These are phyloP conservation scores for Bombus sylvicola DNA, from an alignment of 1,140 invertebrate species.

Conservation along the genomic window DNA sequence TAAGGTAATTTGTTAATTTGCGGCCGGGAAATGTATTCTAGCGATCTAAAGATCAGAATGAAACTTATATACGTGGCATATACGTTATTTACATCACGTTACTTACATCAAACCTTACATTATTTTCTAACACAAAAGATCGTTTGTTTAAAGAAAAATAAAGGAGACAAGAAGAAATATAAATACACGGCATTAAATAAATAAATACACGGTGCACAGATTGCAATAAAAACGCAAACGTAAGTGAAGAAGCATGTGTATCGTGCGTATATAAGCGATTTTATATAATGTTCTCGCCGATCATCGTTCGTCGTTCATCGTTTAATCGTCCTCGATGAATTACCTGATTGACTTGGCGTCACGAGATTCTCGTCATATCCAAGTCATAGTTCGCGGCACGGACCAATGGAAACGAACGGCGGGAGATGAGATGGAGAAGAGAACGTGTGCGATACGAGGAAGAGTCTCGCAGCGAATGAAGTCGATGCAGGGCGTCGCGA, in stretches of 20 bases:
- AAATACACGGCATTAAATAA: too few species aligned
- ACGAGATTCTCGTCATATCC: not conserved
- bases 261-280: not conserved
- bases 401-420: not conserved
- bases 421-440: too few species aligned
- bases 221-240: not conserved
- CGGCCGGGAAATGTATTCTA: not conserved
- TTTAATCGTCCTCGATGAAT: not conserved
- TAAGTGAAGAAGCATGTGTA: not conserved
- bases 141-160: not conserved
- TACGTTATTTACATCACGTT: too few species aligned
- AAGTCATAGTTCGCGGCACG: not conserved
- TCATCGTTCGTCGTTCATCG: not conserved
- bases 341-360: constrained; percentile 32
- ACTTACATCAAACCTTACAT: too few species aligned
- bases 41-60: too few species aligned
- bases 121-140: not conserved
- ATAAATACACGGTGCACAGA: not conserved
- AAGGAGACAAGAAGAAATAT: not conserved
- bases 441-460: constrained; percentile 63
- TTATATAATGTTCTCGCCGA: not conserved
- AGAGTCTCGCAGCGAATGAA: constrained; percentile 71
- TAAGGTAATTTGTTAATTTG: not conserved
- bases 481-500: constrained; percentile 59
- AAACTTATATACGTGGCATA: too few species aligned